phyloP scores from a whole-genome alignment of 2,113 vertebrate genomes.

The Myotis lucifugus region DNA sequence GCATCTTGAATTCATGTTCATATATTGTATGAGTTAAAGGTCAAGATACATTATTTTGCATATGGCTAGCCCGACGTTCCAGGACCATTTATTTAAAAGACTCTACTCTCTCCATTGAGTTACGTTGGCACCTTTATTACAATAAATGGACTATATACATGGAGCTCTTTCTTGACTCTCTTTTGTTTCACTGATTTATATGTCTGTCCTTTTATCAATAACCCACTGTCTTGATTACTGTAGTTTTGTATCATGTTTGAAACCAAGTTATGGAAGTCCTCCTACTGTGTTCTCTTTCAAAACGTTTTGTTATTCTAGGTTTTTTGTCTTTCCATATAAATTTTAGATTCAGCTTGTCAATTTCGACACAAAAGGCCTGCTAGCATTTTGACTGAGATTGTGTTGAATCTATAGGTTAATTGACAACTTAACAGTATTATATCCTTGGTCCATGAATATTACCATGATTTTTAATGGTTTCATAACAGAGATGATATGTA shows the following conservation, averaged over 20 bases:
- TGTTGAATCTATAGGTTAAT: neutral
- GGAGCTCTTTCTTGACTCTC: neutral
- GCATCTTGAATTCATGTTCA: slow-evolving; percentile 43
- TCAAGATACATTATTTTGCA: slow-evolving; percentile 19
- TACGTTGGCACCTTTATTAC: neutral
- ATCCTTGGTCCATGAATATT: neutral
- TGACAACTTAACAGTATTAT: neutral
- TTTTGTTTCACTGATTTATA: neutral
- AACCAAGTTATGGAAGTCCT: neutral
- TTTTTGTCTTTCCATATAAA: neutral
- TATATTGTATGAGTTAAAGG: neutral
- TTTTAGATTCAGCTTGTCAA: slow-evolving; percentile 6
- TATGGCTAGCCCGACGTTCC: neutral
- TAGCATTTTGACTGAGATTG: neutral
- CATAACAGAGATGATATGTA: neutral
- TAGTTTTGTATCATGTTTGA: neutral
- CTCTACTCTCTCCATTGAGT: neutral
- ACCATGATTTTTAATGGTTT: neutral
- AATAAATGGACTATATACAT: neutral
- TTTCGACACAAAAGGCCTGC: neutral
- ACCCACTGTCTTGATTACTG: neutral
- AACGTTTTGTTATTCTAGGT: slow-evolving; percentile 10
- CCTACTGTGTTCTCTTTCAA: neutral
- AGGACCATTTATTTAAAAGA: neutral
- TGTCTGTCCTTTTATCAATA: neutral